Percentiles rank a stretch among this genome's conserved stretches.
Conservation (phyloP, 2,888 invertebrate species). For the Heteropelma amictum region DNA sequence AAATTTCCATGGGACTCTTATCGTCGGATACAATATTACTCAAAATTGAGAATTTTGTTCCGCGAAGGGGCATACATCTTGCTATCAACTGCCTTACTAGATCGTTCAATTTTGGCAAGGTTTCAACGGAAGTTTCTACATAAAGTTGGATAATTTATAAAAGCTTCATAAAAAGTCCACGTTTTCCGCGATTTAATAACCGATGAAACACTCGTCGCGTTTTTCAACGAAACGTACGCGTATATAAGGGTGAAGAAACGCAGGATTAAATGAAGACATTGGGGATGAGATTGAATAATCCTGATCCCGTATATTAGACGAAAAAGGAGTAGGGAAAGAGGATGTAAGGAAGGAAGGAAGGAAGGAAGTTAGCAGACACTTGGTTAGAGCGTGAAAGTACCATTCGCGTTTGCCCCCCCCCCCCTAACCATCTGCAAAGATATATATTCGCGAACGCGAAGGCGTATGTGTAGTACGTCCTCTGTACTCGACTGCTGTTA, state of each 20-base stretch:
- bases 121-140: too few relatives aligned
- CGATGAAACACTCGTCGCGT: not conserved
- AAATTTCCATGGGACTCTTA: too few relatives aligned
- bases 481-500: constrained; percentile 25
- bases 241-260: not conserved
- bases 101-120: too few relatives aligned
- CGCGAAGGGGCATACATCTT: too few relatives aligned
- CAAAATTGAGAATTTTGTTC: too few relatives aligned
- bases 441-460: constrained; percentile 35
- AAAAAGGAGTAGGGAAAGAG: constrained; percentile 19
- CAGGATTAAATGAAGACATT: constrained; percentile 22
- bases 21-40: too few relatives aligned
- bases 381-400: constrained; percentile 46
- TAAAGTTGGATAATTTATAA: too few relatives aligned
- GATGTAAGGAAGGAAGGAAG: constrained; percentile 12
- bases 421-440: not conserved
- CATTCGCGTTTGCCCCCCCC: constrained; percentile 10
- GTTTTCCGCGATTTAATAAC: too few relatives aligned
- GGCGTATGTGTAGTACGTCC: constrained; percentile 14
- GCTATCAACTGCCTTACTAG: too few relatives aligned
- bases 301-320: constrained; percentile 19
- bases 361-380: constrained; percentile 39
- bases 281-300: constrained; percentile 36
- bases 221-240: not conserved
- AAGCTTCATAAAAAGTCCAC: too few relatives aligned